Conservation (phyloP, 30 jellyfish, hydroid and myxozoan species). For the Euphysa ruthae region DNA sequence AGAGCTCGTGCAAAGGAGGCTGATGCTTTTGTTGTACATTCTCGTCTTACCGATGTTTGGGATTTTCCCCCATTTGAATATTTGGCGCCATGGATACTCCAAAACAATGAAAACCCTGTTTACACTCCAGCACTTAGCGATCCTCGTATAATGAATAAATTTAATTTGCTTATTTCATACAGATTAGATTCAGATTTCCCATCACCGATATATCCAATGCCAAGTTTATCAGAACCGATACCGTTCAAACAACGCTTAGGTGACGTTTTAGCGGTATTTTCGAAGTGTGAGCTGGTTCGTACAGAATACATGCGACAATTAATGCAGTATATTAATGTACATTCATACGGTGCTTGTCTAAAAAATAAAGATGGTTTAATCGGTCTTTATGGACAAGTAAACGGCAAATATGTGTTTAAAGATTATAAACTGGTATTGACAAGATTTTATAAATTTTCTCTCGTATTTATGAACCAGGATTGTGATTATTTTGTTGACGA, state of each 20-base stretch:
- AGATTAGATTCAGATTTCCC: constrained; percentile 94
- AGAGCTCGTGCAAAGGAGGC: constrained; percentile 85
- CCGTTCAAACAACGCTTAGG: constrained; percentile 83
- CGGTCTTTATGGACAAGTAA: constrained; percentile 87
- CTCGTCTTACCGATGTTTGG: constrained; percentile 93
- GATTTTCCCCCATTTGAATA: constrained; percentile 83
- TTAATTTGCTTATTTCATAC: constrained; percentile 75
- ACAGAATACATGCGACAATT: constrained; percentile 97
- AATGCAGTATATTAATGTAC: constrained; percentile 80
- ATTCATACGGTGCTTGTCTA: constrained; percentile 94
- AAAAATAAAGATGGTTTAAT: constrained; percentile 86
- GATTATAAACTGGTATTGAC: constrained; percentile 91
- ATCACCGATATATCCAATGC: constrained; percentile 95
- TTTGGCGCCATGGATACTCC: constrained; percentile 97
- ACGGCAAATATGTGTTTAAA: constrained; percentile 91
- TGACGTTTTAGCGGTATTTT: constrained; percentile 85
- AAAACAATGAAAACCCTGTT: constrained; percentile 95
- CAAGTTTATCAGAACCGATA: constrained; percentile 68
- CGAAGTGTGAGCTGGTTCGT: constrained; percentile 92
- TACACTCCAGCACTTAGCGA: constrained; percentile 93
- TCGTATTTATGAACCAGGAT: constrained; percentile 95
- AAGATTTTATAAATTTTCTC: constrained; percentile 83
- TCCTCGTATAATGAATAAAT: constrained; percentile 80
- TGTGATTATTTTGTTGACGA: constrained; percentile 93
- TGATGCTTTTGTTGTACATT: constrained; percentile 92